Conservation (phyloP, 2,797 vertebrate genomes). For the Pteronotus mesoamericanus region DNA sequence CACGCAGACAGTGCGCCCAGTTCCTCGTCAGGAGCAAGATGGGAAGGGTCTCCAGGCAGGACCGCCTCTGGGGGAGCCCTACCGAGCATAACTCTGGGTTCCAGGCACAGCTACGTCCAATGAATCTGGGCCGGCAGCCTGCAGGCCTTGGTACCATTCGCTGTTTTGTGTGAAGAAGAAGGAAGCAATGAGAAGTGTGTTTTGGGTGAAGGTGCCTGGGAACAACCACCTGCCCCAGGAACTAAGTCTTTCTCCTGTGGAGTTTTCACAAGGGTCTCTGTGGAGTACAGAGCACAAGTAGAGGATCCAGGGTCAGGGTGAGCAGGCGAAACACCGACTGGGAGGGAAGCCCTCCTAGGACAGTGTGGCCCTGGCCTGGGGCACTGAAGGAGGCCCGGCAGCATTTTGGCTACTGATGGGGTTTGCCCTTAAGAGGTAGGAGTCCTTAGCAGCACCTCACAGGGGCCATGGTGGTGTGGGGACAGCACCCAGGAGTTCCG, state of each 20-base stretch:
- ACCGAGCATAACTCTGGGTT: background rate
- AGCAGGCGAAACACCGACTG: fast-evolving
- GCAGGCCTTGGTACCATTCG: background rate
- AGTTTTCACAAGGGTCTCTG: background rate
- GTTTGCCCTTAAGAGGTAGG: background rate
- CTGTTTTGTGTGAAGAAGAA: background rate
- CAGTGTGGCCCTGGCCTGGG: background rate
- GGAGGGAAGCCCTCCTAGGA: background rate
- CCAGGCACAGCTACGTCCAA: background rate
- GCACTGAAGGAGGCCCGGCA: fast-evolving
- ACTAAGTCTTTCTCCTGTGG: background rate
- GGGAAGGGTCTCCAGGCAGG: background rate
- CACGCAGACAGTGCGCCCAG: fast-evolving
- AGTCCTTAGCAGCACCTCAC: background rate
- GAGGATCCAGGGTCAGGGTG: background rate
- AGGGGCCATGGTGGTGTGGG: too few species aligned
- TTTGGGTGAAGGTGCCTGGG: background rate
- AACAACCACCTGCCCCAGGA: background rate
- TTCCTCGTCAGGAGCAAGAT: background rate
- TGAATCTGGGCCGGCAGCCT: background rate
- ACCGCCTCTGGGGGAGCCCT: background rate
- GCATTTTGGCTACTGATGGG: background rate
- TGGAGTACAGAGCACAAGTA: conserved; percentile 21
- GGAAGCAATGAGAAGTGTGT: too few species aligned
- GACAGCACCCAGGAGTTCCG: too few species aligned